Percentiles rank a stretch among this genome's conserved stretches.
phyloP scores from a whole-genome alignment of 2,888 invertebrate species.

The Cephus pulcher region DNA sequence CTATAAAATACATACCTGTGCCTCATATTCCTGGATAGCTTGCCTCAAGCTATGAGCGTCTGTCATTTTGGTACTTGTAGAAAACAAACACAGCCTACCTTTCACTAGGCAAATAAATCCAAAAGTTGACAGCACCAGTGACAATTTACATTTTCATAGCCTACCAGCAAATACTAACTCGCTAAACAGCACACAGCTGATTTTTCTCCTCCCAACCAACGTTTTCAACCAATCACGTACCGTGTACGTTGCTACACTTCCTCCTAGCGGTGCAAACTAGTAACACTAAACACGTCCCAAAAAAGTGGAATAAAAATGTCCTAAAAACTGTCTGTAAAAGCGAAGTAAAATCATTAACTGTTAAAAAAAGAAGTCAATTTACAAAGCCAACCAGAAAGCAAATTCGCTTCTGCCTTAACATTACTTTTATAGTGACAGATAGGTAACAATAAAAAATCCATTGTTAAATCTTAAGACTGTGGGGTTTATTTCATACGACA shows the following conservation, averaged over 20 bases:
- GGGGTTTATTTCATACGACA: slow-evolving; percentile 42
- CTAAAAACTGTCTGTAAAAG: not conserved
- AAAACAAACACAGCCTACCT: not conserved
- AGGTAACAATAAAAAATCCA: not conserved
- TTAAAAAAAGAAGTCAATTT: not conserved
- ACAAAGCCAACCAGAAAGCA: not conserved
- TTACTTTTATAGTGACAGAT: not conserved
- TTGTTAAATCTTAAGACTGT: slow-evolving; percentile 29
- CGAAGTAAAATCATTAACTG: not conserved
- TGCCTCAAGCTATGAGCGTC: slow-evolving; percentile 46
- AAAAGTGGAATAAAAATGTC: too few species aligned
- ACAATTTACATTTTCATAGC: not conserved
- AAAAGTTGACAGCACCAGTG: not conserved
- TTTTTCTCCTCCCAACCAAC: not conserved
- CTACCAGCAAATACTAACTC: not conserved
- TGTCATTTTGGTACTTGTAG: slow-evolving; percentile 35
- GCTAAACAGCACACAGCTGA: not conserved
- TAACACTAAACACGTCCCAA: not conserved
- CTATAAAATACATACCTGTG: slow-evolving; percentile 44
- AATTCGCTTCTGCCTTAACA: not conserved
- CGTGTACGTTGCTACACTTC: not conserved
- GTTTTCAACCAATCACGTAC: not conserved
- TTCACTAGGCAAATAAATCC: not conserved
- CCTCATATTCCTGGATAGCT: slow-evolving; percentile 52
- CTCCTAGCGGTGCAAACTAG: not conserved